phyloP scores from a whole-genome alignment of 1,140 invertebrate species.

The Calliopsis andreniformis region DNA sequence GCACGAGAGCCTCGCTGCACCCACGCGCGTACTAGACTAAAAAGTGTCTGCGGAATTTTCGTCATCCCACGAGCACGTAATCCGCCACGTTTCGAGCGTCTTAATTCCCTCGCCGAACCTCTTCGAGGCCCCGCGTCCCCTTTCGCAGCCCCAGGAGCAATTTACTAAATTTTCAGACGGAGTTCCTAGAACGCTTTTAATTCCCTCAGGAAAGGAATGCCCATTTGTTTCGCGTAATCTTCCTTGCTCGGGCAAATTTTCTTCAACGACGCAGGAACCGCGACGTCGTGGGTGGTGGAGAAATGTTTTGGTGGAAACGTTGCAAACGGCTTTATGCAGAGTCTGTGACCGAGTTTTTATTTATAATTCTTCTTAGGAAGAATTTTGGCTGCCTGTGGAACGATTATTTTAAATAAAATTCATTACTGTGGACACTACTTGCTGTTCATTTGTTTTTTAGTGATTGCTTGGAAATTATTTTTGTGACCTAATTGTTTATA shows the following conservation, averaged over 20 bases:
- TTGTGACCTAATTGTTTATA: too few species aligned
- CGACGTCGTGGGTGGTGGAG: not conserved
- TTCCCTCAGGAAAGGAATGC: not conserved
- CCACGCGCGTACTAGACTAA: not conserved
- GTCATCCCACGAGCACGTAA: not conserved
- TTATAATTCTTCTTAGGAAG: too few species aligned
- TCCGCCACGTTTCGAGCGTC: slow-evolving; percentile 3
- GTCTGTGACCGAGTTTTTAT: too few species aligned
- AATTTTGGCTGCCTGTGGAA: too few species aligned
- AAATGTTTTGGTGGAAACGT: too few species aligned
- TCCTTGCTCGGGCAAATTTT: not conserved
- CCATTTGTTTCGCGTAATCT: slow-evolving; percentile 1
- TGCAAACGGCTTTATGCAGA: too few species aligned
- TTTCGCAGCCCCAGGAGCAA: slow-evolving; percentile 7
- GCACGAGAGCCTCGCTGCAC: not conserved
- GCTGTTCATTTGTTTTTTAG: too few species aligned
- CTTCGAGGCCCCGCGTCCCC: not conserved
- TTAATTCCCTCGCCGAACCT: slow-evolving; percentile 14
- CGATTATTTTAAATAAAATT: too few species aligned
- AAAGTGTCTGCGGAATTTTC: slow-evolving; percentile 22
- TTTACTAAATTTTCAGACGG: slow-evolving; percentile 16
- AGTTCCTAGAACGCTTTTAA: slow-evolving; percentile 24
- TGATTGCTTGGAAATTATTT: too few species aligned
- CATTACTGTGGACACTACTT: too few species aligned
- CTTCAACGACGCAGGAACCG: not conserved